A percentile compares a stretch with the other conserved stretches of the same genome.
These are phyloP conservation scores for Pilophorus perplexus DNA, from an alignment of 2,888 invertebrate genomes.

Conservation along the genomic window DNA sequence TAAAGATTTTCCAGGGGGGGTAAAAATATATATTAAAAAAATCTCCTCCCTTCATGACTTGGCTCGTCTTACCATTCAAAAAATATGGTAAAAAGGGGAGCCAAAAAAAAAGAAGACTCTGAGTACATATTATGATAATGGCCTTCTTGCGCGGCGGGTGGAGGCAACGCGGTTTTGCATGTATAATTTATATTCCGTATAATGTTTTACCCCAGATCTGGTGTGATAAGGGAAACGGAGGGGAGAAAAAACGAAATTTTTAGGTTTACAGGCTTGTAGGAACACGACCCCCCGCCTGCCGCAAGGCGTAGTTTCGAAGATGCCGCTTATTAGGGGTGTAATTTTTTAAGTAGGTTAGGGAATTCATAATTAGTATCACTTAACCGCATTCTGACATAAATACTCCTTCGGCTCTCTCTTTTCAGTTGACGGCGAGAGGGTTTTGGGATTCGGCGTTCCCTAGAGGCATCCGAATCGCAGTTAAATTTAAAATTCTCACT, in stretches of 20 bases:
- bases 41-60: neutral
- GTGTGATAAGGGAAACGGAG: constrained; percentile 10
- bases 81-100: constrained; percentile 34
- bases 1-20: neutral
- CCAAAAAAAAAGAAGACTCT: too few relatives aligned
- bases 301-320: neutral
- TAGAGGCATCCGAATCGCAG: too few relatives aligned
- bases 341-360: too few relatives aligned
- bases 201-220: constrained; percentile 25
- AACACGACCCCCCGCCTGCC: constrained; percentile 1
- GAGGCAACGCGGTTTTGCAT: constrained; percentile 32
- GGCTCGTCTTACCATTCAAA: constrained; percentile 1
- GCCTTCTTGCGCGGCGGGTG: constrained; percentile 9
- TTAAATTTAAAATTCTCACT: too few relatives aligned
- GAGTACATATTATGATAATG: constrained; percentile 35
- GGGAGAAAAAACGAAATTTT: constrained; percentile 14
- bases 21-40: neutral
- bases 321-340: too few relatives aligned
- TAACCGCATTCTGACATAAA: too few relatives aligned
- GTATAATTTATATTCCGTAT: constrained; percentile 37
- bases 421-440: too few relatives aligned
- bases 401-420: too few relatives aligned
- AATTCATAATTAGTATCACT: too few relatives aligned
- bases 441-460: too few relatives aligned
- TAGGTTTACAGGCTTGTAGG: constrained; percentile 30